Evolutionary conservation across 2,888 invertebrate genomes (phyloP).

Genomic region (Acrobasis repandana): DNA sequence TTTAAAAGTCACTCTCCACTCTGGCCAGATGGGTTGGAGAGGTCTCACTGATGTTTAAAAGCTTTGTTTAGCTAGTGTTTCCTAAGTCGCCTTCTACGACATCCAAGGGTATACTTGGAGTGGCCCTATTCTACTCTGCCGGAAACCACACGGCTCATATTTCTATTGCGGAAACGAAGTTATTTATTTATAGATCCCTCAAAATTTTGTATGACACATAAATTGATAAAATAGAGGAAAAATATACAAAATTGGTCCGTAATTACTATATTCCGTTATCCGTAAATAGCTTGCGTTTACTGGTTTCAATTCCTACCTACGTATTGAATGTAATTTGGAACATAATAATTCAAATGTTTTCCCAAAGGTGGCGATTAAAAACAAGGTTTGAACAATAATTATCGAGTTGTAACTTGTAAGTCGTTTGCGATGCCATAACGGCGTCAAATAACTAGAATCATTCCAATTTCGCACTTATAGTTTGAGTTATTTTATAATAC

Average conservation of each 20-base stretch:
- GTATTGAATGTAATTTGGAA: not conserved
- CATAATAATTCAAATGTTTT: constrained; percentile 5
- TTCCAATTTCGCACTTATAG: constrained; percentile 30
- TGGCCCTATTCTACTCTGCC: too few species aligned
- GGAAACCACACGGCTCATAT: too few species aligned
- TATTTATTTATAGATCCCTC: too few species aligned
- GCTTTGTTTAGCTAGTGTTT: too few species aligned
- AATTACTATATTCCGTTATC: not conserved
- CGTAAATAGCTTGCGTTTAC: not conserved
- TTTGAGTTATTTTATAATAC: constrained; percentile 31
- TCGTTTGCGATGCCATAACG: constrained; percentile 25
- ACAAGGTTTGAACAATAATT: constrained; percentile 24
- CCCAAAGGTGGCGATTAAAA: constrained; percentile 14
- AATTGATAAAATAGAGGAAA: not conserved
- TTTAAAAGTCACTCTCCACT: too few species aligned
- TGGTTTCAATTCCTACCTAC: not conserved
- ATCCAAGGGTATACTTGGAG: too few species aligned
- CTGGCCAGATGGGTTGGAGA: too few species aligned
- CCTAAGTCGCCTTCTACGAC: too few species aligned
- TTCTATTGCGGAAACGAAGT: too few species aligned
- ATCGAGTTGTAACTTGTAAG: constrained; percentile 19
- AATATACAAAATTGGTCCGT: not conserved
- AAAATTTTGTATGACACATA: too few species aligned
- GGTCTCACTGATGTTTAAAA: too few species aligned
- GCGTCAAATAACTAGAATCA: constrained; percentile 26